phyloP scores from a whole-genome alignment of 2,113 vertebrate species.

The Tichodroma muraria region DNA sequence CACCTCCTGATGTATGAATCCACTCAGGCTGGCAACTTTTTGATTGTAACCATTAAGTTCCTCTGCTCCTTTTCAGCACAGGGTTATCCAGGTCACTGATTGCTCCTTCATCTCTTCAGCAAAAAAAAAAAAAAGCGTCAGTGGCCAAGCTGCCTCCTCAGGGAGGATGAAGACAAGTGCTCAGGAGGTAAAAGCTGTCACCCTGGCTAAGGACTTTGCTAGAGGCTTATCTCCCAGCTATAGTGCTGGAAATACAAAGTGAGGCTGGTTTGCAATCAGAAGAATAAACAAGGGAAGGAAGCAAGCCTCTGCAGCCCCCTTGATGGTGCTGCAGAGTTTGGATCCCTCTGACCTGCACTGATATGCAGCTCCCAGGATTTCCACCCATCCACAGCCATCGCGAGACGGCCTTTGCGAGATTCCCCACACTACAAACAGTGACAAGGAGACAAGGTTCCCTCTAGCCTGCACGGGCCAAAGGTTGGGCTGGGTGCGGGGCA shows the following conservation, averaged over 20 bases:
- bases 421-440: not conserved
- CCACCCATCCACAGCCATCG: not conserved
- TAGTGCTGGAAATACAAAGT: not conserved
- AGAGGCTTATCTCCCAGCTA: not conserved
- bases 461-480: not conserved
- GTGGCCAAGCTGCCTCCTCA: not conserved
- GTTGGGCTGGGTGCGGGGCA: not conserved
- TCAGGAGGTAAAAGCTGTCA: not conserved
- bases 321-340: accelerated
- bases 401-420: not conserved
- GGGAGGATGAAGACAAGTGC: not conserved
- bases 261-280: not conserved
- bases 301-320: not conserved
- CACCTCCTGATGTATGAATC: not conserved
- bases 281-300: not conserved
- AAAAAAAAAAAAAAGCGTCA: not conserved
- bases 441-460: not conserved
- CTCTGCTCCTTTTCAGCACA: not conserved
- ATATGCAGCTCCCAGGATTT: not conserved
- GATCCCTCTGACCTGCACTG: not conserved
- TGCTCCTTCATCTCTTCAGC: not conserved
- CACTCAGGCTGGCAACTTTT: not conserved
- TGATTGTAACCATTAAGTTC: not conserved
- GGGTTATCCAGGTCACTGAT: conserved; percentile 17
- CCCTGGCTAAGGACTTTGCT: not conserved